These are phyloP conservation scores for Himantopus leucocephalus DNA, from an alignment of 2,113 vertebrate genomes.

Conservation along the genomic window DNA sequence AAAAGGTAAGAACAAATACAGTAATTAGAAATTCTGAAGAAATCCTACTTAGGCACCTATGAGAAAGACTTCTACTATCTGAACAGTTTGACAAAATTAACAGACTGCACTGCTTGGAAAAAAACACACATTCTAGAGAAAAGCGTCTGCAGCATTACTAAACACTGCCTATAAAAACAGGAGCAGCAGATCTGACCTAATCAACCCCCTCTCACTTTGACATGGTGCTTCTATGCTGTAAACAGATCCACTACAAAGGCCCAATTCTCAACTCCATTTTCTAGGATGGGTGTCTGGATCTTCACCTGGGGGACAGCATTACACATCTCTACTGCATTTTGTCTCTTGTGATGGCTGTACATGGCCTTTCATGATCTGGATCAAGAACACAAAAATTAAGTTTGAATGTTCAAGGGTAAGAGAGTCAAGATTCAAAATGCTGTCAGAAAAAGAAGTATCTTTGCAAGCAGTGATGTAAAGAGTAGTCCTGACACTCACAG, in stretches of 20 bases:
- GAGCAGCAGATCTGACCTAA: background rate
- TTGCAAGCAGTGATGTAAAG: background rate
- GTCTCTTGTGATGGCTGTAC: background rate
- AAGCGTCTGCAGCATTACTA: background rate
- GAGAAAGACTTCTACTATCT: background rate
- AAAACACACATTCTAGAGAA: background rate
- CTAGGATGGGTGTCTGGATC: background rate
- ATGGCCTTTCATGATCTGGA: background rate
- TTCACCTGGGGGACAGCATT: background rate
- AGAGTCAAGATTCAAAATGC: background rate
- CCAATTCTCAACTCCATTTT: background rate
- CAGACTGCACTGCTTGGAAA: background rate
- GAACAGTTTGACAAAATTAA: slow-evolving; percentile 4
- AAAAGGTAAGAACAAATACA: background rate
- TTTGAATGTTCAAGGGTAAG: background rate
- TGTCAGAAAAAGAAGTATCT: background rate
- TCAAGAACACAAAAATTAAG: background rate
- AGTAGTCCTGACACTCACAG: background rate
- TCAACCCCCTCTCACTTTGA: background rate
- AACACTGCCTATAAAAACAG: background rate
- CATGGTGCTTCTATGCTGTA: background rate
- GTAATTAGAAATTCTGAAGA: background rate
- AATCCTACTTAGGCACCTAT: background rate
- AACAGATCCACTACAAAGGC: background rate
- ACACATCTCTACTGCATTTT: background rate